Conservation (phyloP, 2,888 invertebrate genomes). For the Oeneis ivallda region DNA sequence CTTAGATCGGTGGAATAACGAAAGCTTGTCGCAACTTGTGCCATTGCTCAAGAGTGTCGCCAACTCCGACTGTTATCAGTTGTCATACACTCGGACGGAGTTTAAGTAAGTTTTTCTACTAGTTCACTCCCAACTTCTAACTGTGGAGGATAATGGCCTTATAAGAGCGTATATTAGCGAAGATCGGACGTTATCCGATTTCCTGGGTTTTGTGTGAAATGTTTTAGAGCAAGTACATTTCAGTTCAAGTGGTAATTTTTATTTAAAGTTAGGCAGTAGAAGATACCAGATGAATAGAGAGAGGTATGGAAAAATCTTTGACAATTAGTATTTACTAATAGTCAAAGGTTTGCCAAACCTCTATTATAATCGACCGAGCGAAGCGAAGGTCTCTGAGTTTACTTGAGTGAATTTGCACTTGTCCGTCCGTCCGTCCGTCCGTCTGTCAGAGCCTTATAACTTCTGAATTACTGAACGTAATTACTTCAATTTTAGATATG, state of each 20-base stretch:
- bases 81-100: conserved; percentile 69
- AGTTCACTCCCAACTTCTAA: conserved; percentile 46
- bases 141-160: conserved; percentile 40
- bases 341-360: no score
- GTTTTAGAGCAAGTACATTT: conserved; percentile 19
- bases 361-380: no score
- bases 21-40: conserved; percentile 47
- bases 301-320: no score
- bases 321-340: no score
- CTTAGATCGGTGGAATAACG: conserved; percentile 33
- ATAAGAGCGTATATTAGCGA: conserved; percentile 40
- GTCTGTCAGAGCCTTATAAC: no score
- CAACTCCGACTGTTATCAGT: conserved; percentile 64
- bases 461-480: no score
- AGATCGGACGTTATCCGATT: conserved; percentile 37
- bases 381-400: no score
- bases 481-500: no score
- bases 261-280: not conserved
- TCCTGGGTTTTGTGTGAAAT: conserved; percentile 20
- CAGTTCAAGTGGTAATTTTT: not conserved
- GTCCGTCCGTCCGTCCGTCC: no score
- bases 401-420: no score
- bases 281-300: no score
- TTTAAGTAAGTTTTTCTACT: conserved; percentile 62
- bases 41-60: conserved; percentile 54